Evolutionary conservation across 2,888 invertebrate genomes (phyloP), one percentile per base, ranked within the genome.

Genomic region (Rhagonycha fulva): DNA sequence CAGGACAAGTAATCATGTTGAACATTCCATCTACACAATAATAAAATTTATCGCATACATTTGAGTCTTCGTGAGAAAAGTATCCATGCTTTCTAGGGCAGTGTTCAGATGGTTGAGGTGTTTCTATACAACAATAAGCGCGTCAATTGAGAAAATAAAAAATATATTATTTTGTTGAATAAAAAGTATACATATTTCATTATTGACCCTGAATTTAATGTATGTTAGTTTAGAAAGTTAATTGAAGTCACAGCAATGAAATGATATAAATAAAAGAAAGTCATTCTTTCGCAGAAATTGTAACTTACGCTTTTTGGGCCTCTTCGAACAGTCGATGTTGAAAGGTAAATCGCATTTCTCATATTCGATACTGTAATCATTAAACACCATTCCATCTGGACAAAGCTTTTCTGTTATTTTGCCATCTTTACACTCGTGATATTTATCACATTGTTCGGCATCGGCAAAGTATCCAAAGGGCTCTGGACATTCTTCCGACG

Each of bases 261-360:
- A 14, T 60, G 69, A 69, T 24, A 66, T 66, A 63, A 71, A 28
- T 68, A 67, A 72, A 60, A 70, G 24, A 61, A 61, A 32, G 24
- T 70, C 12, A 11, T 30, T 28, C 14, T 32, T 14, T n/a, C 32
- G 71, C 23, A 66, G 67, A 70, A 70, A 62, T 61, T 71, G 63
- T 24, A 26, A 92, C 95, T 94, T 89, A 96, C 96, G 96, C 80
- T 93, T 88, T 84, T 94, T 93, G 9, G 94, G 91, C 76, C 96
- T 90, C 80, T 93, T 92, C 0, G 91, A 90, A 88, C 96, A 96
- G 87, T 96, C 96, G 76, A 96, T 92, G 84, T 95, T 95, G 87
- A 94, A 95, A 0, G 96, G 96, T 80, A 96, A 88, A 87, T 96
- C 96, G 83, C 96, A 96, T 85, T 96, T 96, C 87, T 96, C 96